These are phyloP conservation scores for Pantala flavescens DNA, from an alignment of 1,140 invertebrate species.

Conservation along the genomic window DNA sequence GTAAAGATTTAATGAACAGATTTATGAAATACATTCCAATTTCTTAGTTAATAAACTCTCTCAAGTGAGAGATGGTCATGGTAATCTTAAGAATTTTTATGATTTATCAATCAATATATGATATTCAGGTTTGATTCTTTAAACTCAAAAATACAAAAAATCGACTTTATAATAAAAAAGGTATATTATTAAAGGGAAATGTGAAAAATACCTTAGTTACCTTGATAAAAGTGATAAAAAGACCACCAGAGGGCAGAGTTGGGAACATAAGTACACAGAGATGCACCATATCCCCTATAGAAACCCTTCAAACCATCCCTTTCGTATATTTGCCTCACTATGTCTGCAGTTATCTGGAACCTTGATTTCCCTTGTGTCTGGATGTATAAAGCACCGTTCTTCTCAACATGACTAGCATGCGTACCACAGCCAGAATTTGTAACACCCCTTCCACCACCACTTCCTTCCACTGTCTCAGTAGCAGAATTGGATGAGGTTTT, in stretches of 20 bases:
- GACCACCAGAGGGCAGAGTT: constrained; percentile 96
- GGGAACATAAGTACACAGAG: constrained; percentile 84
- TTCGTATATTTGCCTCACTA: constrained; percentile 62
- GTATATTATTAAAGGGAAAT: too few relatives aligned
- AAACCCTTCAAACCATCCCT: constrained; percentile 77
- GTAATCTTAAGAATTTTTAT: too few relatives aligned
- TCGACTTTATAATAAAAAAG: too few relatives aligned
- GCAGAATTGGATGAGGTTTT: neutral
- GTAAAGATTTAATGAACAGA: too few relatives aligned
- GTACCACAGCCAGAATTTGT: neutral
- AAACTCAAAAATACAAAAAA: too few relatives aligned
- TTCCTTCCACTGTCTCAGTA: neutral
- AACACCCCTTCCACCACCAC: neutral
- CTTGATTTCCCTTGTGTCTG: constrained; percentile 47
- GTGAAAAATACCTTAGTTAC: too few relatives aligned
- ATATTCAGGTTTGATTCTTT: too few relatives aligned
- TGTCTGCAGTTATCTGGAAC: constrained; percentile 52
- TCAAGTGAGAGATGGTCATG: too few relatives aligned
- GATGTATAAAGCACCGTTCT: constrained; percentile 52
- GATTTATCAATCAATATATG: too few relatives aligned
- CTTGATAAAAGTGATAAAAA: constrained; percentile 89
- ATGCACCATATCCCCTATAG: constrained; percentile 87
- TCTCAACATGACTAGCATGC: neutral
- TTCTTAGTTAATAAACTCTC: too few relatives aligned
- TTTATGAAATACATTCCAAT: too few relatives aligned